Conservation (phyloP, 2,113 vertebrate genomes). For the Channa argus region DNA sequence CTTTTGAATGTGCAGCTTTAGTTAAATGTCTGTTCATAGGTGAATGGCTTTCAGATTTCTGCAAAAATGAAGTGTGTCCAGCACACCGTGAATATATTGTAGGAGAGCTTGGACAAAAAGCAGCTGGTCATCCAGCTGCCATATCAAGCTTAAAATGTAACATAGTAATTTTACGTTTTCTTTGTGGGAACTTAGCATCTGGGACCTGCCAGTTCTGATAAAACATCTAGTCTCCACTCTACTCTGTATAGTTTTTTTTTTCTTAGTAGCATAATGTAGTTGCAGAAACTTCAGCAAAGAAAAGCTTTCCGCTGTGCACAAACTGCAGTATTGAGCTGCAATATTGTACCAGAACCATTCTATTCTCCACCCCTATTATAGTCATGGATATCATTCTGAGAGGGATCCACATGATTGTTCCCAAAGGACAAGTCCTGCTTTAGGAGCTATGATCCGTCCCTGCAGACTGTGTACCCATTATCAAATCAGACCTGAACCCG, state of each 20-base stretch:
- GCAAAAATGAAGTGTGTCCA: neutral
- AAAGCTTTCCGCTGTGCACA: neutral
- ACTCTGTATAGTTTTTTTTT: neutral
- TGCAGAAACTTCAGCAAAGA: neutral
- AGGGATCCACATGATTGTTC: conserved; percentile 56
- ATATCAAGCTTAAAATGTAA: conserved; percentile 13
- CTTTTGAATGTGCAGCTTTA: neutral
- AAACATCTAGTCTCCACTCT: neutral
- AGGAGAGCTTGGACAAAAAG: conserved; percentile 2
- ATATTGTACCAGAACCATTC: conserved; percentile 11
- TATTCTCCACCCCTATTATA: conserved; percentile 35
- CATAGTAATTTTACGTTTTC: neutral
- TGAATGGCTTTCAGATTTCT: neutral
- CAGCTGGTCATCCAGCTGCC: neutral
- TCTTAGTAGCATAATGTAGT: neutral
- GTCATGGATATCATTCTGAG: conserved; percentile 54
- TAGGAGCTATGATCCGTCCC: conserved; percentile 55
- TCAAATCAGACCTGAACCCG: conserved; percentile 72
- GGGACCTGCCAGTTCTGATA: neutral
- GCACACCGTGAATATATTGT: neutral
- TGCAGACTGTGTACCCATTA: conserved; percentile 62
- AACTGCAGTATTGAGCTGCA: neutral
- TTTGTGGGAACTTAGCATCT: neutral
- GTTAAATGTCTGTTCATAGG: conserved; percentile 3
- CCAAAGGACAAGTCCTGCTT: conserved; percentile 51